Evolutionary conservation across 1,140 invertebrate genomes (phyloP), one percentile per base, ranked within the genome.

Genomic region (Drosophila quadrilineata): DNA sequence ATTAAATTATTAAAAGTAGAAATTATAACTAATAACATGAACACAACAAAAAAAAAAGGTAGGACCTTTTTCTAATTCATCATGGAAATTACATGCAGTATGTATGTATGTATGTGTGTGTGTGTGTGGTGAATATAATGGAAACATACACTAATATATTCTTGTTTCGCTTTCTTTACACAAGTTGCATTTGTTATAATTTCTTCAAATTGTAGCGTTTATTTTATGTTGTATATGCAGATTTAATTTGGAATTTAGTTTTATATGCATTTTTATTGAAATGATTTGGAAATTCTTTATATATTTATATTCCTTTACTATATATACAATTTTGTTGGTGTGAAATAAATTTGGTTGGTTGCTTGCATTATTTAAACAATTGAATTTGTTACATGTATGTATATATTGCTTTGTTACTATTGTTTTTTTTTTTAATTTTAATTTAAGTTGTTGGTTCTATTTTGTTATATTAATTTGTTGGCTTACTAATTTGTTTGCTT

Each of bases 1-100:
- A 35, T 67, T 66, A 53, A 53, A 53, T 60, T 64, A 38, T 26
- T 41, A 57, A 41, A 56, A 62, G 40, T 67, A 66, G n/a, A n/a
- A 66, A 59, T 19, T 59, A 40, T 26, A 67, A 53, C 28, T 36
- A 59, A 57, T 33, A 54, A 49, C 28, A 59, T 16, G 17, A 43
- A 36, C 41, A 59, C 16, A 45, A 54, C 41, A 21, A 28, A 46
- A 46, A 41, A 26, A 12, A 24, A 40, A 48, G 26, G 24, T 22
- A 33, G 28, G 33, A 58, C 31, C 17, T 17, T 35, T 45, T n/a
- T 43, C 3, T 17, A 14, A 12, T 14, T 35, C 28, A 6, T 41
- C 19, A 16, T 29, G 36, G 33, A 19, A 35, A 45, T 35, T 41
- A 41, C n/a, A 41, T 14, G 19, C 14, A 5, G 29, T 29, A 35